These are phyloP conservation scores for Fundulus diaphanus DNA, from an alignment of 2,797 vertebrate species.

Conservation along the genomic window DNA sequence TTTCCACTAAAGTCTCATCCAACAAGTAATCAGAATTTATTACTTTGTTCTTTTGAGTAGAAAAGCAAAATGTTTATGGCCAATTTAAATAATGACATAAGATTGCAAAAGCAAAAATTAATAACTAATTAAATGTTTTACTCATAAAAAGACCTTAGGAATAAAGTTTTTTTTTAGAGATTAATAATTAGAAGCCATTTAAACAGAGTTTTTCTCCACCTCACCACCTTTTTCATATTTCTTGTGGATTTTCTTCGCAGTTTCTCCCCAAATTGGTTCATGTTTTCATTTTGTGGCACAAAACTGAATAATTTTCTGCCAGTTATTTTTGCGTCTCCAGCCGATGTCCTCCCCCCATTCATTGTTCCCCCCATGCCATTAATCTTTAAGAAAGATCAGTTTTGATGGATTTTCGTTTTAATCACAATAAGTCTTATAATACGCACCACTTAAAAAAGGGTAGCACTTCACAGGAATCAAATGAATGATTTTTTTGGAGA, in stretches of 20 bases:
- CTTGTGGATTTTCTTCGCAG: neutral
- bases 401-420: slow-evolving; percentile 47
- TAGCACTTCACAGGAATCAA: neutral
- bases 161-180: neutral
- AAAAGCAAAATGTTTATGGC: neutral
- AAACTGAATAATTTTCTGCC: slow-evolving; percentile 39
- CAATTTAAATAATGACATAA: neutral
- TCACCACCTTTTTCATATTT: neutral
- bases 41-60: neutral
- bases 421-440: slow-evolving; percentile 23
- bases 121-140: neutral
- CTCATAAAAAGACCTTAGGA: neutral
- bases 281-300: slow-evolving; percentile 2
- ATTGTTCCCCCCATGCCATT: slow-evolving; percentile 30
- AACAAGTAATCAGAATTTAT: neutral
- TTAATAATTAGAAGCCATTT: slow-evolving; percentile 17
- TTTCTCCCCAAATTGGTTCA: neutral
- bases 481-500: neutral
- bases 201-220: neutral
- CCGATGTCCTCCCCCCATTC: slow-evolving; percentile 19
- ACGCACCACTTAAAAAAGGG: slow-evolving; percentile 8
- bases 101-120: neutral
- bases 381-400: slow-evolving; percentile 61
- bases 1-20: neutral
- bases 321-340: slow-evolving; percentile 53